Evolutionary conservation across 2,113 vertebrate genomes (phyloP), one percentile per base, ranked within the genome.

Genomic region (Elephantulus edwardii): DNA sequence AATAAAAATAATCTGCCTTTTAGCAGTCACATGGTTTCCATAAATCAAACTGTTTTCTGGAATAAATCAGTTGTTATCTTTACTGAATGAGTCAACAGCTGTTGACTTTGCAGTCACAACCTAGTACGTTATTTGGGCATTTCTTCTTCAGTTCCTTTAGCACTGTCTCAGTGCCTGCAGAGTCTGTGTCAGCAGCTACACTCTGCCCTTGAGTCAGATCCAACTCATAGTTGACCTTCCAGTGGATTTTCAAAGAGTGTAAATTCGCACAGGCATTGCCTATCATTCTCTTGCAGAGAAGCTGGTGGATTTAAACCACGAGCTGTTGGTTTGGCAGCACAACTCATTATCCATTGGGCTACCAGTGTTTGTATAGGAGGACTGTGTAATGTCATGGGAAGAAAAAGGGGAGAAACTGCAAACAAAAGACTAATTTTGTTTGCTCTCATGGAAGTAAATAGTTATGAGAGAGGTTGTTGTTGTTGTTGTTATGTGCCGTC

Each of bases 1-100:
- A 94, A 76, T 92, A 93, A 95, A 95, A 93, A 93, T 88, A 94
- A 94, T 91, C 76, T 92, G 70, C 62, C 70, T 91, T 94, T 81
- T 54, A 86, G 75, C 11, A 3, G 60, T 93, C 64, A 72, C 48
- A 66, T 54, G 76, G 56, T 62, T 88, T 90, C 60, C 85, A 87
- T 94, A 95, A 95, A 93, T 93, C 92, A 93, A 54, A 60, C 11
- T 14, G 8, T 94, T 89, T 95, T 94, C 50, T 82, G 91, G 68
- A 91, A 84, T 66, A 92, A 93, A 89, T 70, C 35, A 26, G 5
- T 86, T 74, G 50, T 83, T 93, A 71, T 71, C 83, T 90, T 95
- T 92, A 64, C 62, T 81, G 26, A 90, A 72, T 60, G 72, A 90
- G 38, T 56, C 24, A 17, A 52, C 0, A 58, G 33, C 75, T 90